A percentile compares a stretch with the other conserved stretches of the same genome.
These are phyloP conservation scores for Horisme vitalbata DNA, from an alignment of 2,888 invertebrate species.

Conservation along the genomic window DNA sequence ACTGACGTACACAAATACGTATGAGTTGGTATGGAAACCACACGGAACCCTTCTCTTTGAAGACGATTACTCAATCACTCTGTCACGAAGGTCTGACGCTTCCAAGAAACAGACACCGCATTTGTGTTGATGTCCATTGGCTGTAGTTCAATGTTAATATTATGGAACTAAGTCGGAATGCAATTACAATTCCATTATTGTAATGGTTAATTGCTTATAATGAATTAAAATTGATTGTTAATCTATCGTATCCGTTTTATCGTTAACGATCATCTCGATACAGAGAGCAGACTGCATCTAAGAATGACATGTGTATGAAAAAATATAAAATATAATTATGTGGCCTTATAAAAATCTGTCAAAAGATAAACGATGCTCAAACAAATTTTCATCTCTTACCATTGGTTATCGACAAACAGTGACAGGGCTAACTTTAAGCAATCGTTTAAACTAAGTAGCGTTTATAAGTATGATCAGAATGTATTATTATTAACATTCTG, in stretches of 20 bases:
- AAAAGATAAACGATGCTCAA: too few species aligned
- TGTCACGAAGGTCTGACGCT: constrained; percentile 2
- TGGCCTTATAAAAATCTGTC: too few species aligned
- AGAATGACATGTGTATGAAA: too few species aligned
- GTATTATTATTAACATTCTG: too few species aligned
- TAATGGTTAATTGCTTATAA: neutral
- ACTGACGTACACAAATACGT: constrained; percentile 3
- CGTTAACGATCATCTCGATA: too few species aligned
- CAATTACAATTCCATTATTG: constrained; percentile 11
- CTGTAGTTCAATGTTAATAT: constrained; percentile 8
- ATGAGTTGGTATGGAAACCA: constrained; percentile 1
- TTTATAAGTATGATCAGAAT: too few species aligned
- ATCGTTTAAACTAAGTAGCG: too few species aligned
- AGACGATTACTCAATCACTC: constrained; percentile 5
- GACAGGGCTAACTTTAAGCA: too few species aligned
- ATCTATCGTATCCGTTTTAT: constrained; percentile 10
- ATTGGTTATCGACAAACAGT: too few species aligned
- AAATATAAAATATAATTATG: too few species aligned
- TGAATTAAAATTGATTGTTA: constrained; percentile 1
- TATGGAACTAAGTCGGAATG: constrained; percentile 7
- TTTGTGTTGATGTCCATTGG: constrained; percentile 1
- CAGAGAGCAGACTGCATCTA: too few species aligned
- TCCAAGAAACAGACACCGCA: neutral
- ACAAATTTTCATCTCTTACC: too few species aligned
- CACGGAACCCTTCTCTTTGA: constrained; percentile 12